These are phyloP conservation scores for Jordanella pulchra DNA, from an alignment of 2,797 vertebrate genomes.

Conservation along the genomic window DNA sequence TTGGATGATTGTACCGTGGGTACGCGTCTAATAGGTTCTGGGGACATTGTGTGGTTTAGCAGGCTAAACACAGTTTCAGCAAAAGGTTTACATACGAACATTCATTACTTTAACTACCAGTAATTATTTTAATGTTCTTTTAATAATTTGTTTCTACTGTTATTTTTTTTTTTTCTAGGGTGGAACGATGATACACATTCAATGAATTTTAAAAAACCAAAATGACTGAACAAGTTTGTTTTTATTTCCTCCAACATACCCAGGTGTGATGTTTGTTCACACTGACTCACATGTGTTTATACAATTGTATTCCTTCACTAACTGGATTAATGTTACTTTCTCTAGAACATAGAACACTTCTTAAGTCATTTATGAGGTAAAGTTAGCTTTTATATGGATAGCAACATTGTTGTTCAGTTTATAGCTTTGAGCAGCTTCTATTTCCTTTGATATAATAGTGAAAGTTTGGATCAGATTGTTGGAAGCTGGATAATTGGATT, in stretches of 20 bases:
- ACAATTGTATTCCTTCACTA: too few species aligned
- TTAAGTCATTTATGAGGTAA: neutral
- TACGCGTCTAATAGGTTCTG: slow-evolving; percentile 15
- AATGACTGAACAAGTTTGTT: neutral
- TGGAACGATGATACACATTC: neutral
- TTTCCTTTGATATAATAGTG: neutral
- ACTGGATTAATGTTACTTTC: too few species aligned
- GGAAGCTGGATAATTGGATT: neutral
- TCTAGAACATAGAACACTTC: too few species aligned
- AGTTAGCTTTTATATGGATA: neutral
- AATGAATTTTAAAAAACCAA: neutral
- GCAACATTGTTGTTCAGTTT: neutral
- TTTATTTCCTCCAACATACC: neutral
- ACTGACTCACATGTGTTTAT: too few species aligned
- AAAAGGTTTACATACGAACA: neutral
- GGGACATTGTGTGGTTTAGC: slow-evolving; percentile 53
- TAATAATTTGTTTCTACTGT: neutral
- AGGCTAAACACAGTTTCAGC: slow-evolving; percentile 49
- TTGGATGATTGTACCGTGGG: slow-evolving; percentile 11
- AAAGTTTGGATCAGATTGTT: neutral
- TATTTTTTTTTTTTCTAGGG: neutral
- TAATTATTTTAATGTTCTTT: neutral
- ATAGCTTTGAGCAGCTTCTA: neutral
- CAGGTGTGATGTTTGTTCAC: too few species aligned
- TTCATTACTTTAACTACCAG: too few species aligned